Evolutionary conservation across 2,797 vertebrate genomes (phyloP).

Genomic region (Enteromius mattozi): DNA sequence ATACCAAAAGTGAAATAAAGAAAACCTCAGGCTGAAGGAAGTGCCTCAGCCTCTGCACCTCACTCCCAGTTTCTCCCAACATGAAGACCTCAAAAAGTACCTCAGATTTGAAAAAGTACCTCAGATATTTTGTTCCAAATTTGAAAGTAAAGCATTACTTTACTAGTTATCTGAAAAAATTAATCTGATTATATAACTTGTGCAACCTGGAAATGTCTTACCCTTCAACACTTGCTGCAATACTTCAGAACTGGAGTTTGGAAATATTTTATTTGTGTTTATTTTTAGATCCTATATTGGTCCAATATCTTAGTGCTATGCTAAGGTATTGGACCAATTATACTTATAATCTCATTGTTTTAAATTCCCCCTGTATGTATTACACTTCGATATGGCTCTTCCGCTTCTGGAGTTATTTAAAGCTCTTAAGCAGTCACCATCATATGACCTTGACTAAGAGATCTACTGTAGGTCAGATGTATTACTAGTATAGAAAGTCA

Average conservation of each 20-base stretch:
- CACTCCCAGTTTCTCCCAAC: background rate
- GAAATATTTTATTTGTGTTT: background rate
- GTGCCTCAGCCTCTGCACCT: background rate
- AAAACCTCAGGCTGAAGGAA: background rate
- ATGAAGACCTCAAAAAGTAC: no score
- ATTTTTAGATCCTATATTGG: background rate
- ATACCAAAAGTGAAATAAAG: background rate
- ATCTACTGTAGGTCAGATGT: conserved; percentile 42
- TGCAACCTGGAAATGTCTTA: background rate
- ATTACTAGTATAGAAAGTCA: conserved; percentile 13
- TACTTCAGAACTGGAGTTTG: background rate
- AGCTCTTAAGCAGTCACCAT: conserved; percentile 37
- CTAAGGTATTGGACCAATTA: background rate
- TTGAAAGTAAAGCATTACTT: background rate
- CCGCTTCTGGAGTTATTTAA: conserved; percentile 32
- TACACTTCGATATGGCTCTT: conserved; percentile 59
- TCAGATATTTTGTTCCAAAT: background rate
- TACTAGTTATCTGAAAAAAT: background rate
- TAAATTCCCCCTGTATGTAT: background rate
- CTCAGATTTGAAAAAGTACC: background rate
- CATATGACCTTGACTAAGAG: conserved; percentile 61
- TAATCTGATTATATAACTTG: background rate
- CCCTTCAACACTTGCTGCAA: background rate
- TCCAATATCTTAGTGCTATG: background rate
- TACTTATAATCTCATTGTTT: background rate